Evolutionary conservation across 1,140 invertebrate genomes (phyloP).

Genomic region (Bacillus rossius): DNA sequence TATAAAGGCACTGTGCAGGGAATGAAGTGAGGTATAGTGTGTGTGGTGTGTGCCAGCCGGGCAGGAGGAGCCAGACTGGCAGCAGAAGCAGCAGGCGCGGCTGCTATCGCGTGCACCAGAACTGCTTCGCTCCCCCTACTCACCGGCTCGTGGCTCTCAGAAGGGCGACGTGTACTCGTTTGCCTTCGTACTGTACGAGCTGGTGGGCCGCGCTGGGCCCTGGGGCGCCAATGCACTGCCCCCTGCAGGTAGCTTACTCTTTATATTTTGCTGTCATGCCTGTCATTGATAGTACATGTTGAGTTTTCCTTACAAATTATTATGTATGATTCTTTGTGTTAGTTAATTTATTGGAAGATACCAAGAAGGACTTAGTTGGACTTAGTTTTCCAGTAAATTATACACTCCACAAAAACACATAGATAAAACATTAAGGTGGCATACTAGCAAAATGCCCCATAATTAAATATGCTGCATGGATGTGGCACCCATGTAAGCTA

Average conservation of each 20-base stretch:
- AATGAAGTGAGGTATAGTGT: too few relatives aligned
- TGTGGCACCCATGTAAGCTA: too few relatives aligned
- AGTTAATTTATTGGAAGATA: not conserved
- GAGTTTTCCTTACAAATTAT: not conserved
- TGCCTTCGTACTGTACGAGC: conserved; percentile 64
- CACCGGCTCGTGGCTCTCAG: conserved; percentile 54
- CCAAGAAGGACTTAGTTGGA: not conserved
- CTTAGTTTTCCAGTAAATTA: too few relatives aligned
- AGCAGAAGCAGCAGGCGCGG: conserved; percentile 41
- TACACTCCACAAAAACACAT: too few relatives aligned
- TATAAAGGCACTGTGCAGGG: too few relatives aligned
- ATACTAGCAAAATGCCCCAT: too few relatives aligned
- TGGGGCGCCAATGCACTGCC: conserved; percentile 59
- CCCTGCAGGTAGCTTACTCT: conserved; percentile 46
- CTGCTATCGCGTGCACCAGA: conserved; percentile 65
- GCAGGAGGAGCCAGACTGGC: conserved; percentile 48
- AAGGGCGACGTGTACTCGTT: conserved; percentile 68
- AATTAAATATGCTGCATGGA: too few relatives aligned
- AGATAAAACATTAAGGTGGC: too few relatives aligned
- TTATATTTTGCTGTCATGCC: too few relatives aligned
- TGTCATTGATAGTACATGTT: too few relatives aligned
- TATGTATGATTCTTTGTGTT: not conserved
- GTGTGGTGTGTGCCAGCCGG: conserved; percentile 33
- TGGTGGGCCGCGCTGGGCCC: conserved; percentile 58
- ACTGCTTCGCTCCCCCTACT: conserved; percentile 48